phyloP scores from a whole-genome alignment of 2,797 vertebrate species.

The Sciurus carolinensis region DNA sequence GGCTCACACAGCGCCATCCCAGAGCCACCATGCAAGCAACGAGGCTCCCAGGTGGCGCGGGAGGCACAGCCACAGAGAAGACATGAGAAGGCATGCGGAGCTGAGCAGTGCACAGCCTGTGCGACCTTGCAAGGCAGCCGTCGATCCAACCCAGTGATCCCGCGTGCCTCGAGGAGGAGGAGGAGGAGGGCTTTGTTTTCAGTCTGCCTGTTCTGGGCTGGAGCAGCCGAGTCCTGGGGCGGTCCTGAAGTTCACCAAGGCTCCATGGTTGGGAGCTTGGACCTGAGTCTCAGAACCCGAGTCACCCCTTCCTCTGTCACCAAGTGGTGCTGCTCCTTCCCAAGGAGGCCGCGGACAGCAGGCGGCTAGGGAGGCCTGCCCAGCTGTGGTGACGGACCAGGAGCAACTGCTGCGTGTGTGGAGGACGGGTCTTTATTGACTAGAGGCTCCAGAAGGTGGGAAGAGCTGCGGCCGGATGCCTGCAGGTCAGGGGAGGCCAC shows the following conservation, averaged over 20 bases:
- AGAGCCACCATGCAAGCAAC: not conserved
- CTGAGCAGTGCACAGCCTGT: not conserved
- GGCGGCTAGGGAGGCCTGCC: not conserved
- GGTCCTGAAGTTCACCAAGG: not conserved
- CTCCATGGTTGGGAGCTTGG: not conserved
- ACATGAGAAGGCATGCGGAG: accelerated
- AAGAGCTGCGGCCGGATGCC: not conserved
- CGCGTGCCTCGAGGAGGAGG: no score
- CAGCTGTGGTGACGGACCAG: not conserved
- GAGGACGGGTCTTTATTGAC: not conserved
- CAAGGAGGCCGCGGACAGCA: not conserved
- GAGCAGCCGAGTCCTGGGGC: not conserved
- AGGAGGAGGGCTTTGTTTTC: not conserved
- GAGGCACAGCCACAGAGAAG: not conserved
- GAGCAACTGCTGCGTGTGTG: not conserved
- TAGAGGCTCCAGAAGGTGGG: not conserved
- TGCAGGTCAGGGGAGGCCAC: accelerated
- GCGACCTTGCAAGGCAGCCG: not conserved
- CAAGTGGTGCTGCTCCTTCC: not conserved
- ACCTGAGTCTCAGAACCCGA: not conserved
- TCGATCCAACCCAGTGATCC: accelerated
- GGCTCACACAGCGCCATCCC: accelerated
- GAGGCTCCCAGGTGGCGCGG: accelerated
- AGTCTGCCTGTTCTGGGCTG: accelerated
- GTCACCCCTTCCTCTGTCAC: not conserved